Evolutionary conservation across 2,113 vertebrate species (phyloP).

Genomic region (Mola mola): DNA sequence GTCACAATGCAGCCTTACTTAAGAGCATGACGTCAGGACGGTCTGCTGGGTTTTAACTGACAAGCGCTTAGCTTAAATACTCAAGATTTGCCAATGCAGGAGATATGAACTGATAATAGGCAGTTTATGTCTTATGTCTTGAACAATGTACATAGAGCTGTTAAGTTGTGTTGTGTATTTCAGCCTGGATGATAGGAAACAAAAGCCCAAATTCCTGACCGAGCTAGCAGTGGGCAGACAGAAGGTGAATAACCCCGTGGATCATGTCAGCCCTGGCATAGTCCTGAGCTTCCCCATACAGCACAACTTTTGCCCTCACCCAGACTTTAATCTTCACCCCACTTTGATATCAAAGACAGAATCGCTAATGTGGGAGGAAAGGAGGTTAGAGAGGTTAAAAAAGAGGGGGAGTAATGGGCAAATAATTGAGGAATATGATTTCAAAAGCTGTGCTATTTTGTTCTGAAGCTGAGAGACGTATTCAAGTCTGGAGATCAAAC

Average conservation of each 20-base stretch:
- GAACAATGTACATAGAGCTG: conserved; percentile 5
- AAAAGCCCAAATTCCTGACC: conserved; percentile 49
- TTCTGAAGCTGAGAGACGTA: conserved; percentile 59
- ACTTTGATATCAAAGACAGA: conserved; percentile 69
- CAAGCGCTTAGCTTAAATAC: too few species aligned
- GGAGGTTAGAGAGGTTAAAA: conserved; percentile 29
- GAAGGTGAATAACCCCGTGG: conserved; percentile 44
- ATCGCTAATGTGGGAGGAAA: conserved; percentile 64
- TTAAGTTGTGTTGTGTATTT: conserved; percentile 20
- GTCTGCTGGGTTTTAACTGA: conserved; percentile 55
- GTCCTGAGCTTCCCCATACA: conserved; percentile 81
- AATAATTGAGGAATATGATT: conserved; percentile 68
- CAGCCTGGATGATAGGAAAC: conserved; percentile 25
- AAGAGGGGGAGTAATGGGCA: conserved; percentile 34
- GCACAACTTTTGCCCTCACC: conserved; percentile 69
- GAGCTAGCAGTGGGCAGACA: too few species aligned
- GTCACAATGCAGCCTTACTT: too few species aligned
- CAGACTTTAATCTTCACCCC: conserved; percentile 77
- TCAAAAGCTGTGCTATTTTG: conserved; percentile 58
- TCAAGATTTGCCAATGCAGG: too few species aligned
- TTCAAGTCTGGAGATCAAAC: conserved; percentile 76
- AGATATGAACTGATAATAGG: too few species aligned
- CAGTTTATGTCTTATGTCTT: too few species aligned
- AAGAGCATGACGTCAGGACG: too few species aligned
- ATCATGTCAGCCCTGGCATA: conserved; percentile 77